These are phyloP conservation scores for Crotalus viridis DNA, from an alignment of 2,113 vertebrate species.

Conservation along the genomic window DNA sequence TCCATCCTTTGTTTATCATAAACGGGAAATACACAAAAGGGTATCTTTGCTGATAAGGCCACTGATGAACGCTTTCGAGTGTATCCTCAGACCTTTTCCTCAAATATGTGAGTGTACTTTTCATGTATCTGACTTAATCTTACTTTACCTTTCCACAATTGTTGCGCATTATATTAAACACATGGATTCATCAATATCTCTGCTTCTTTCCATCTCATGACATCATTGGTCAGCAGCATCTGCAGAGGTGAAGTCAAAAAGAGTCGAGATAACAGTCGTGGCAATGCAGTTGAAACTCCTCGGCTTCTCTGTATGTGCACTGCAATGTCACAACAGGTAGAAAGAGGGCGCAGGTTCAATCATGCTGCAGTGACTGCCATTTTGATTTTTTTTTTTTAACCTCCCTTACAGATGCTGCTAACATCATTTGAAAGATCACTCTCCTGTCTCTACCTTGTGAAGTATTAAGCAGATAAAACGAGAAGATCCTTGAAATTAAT, in stretches of 20 bases:
- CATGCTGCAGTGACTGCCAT: neutral
- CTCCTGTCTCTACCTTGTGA: constrained; percentile 10
- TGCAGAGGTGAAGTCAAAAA: neutral
- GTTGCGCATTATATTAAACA: constrained; percentile 19
- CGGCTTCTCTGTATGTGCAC: too few relatives aligned
- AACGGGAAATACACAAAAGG: neutral
- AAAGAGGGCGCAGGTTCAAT: too few relatives aligned
- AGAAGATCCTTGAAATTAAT: neutral
- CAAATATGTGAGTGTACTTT: neutral
- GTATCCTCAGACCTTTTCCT: constrained; percentile 8
- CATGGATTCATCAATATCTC: constrained; percentile 44
- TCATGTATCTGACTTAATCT: constrained; percentile 17
- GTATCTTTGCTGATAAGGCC: rapidly evolving
- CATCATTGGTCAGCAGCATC: neutral
- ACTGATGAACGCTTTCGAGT: constrained; percentile 27
- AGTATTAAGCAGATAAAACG: neutral
- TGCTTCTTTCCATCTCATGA: neutral
- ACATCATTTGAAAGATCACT: constrained; percentile 15
- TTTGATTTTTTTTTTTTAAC: neutral
- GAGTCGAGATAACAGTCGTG: too few relatives aligned
- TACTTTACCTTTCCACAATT: neutral
- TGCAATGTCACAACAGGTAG: too few relatives aligned
- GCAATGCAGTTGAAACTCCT: too few relatives aligned
- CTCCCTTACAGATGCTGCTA: neutral
- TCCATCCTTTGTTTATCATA: constrained; percentile 6